Conservation (phyloP, 2,888 invertebrate genomes). For the Scaptomyza parva region DNA sequence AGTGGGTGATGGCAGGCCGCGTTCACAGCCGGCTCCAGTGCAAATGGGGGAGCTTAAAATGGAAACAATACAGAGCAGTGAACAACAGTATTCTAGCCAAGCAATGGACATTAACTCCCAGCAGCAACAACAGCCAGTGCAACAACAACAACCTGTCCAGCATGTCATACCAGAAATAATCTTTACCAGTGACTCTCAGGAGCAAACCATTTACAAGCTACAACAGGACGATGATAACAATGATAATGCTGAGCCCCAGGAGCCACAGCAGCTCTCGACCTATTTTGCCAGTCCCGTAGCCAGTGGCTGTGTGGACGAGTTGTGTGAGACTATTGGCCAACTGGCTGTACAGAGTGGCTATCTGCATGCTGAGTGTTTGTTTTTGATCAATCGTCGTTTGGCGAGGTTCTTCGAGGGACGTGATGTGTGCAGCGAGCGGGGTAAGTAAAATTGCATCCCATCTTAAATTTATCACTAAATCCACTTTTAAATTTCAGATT, state of each 20-base stretch:
- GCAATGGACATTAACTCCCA: slow-evolving; percentile 20
- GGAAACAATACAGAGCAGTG: slow-evolving; percentile 35
- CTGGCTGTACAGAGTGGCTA: slow-evolving; percentile 81
- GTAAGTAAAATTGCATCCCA: slow-evolving; percentile 42
- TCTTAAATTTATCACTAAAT: background rate
- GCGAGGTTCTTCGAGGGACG: slow-evolving; percentile 80
- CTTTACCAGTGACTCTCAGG: slow-evolving; percentile 37
- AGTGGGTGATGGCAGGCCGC: slow-evolving; percentile 33
- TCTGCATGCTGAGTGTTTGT: slow-evolving; percentile 82
- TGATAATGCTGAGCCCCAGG: slow-evolving; percentile 47
- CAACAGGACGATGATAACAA: slow-evolving; percentile 73
- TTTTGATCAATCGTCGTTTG: slow-evolving; percentile 77
- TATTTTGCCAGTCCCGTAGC: slow-evolving; percentile 81
- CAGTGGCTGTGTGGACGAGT: slow-evolving; percentile 68
- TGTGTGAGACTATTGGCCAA: slow-evolving; percentile 83
- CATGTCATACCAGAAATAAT: slow-evolving; percentile 26
- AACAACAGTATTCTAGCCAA: slow-evolving; percentile 38
- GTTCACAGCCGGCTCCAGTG: slow-evolving; percentile 24
- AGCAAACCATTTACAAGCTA: slow-evolving; percentile 79
- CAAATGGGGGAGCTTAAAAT: slow-evolving; percentile 66
- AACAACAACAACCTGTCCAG: slow-evolving; percentile 16
- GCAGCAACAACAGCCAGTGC: slow-evolving; percentile 24
- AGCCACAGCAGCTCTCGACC: slow-evolving; percentile 66
- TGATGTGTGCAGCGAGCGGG: slow-evolving; percentile 68
- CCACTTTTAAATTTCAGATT: slow-evolving; percentile 66